These are phyloP conservation scores for Macrocentrus cingulum DNA, from an alignment of 1,140 invertebrate species.

Conservation along the genomic window DNA sequence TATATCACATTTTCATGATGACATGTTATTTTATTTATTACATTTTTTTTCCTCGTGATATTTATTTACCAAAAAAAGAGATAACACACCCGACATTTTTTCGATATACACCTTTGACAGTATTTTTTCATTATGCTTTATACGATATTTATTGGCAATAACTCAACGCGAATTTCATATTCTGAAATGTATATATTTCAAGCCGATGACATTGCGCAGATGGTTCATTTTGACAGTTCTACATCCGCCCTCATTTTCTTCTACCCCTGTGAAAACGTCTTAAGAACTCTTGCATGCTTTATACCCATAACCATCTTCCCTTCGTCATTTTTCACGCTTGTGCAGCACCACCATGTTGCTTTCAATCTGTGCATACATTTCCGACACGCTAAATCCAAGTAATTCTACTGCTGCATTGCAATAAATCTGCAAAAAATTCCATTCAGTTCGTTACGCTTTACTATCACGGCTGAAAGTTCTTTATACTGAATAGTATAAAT, in stretches of 20 bases:
- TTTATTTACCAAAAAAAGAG: slow-evolving; percentile 21
- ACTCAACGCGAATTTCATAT: slow-evolving; percentile 33
- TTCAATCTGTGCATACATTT: background rate
- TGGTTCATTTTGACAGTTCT: slow-evolving; percentile 34
- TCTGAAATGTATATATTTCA: slow-evolving; percentile 30
- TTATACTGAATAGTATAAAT: too few relatives aligned
- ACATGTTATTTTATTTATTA: slow-evolving; percentile 18
- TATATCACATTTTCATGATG: background rate
- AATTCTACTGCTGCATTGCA: too few relatives aligned
- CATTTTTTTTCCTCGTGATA: slow-evolving; percentile 23
- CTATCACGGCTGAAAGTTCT: too few relatives aligned
- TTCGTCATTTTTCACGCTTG: background rate
- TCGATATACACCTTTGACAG: slow-evolving; percentile 29
- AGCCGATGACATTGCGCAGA: slow-evolving; percentile 34
- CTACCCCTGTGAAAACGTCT: background rate
- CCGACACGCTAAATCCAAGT: background rate
- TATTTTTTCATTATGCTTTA: slow-evolving; percentile 33
- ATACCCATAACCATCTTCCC: background rate
- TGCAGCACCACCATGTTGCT: background rate
- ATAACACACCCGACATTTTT: slow-evolving; percentile 20
- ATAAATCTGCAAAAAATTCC: too few relatives aligned
- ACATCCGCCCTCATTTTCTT: slow-evolving; percentile 23
- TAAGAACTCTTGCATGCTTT: slow-evolving; percentile 14
- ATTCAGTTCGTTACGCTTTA: too few relatives aligned
- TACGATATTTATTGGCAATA: slow-evolving; percentile 33